Percentiles rank a stretch among this genome's conserved stretches.
Evolutionary conservation across 1,140 invertebrate genomes (phyloP).

Genomic region (Leptinotarsa undecemlineata): DNA sequence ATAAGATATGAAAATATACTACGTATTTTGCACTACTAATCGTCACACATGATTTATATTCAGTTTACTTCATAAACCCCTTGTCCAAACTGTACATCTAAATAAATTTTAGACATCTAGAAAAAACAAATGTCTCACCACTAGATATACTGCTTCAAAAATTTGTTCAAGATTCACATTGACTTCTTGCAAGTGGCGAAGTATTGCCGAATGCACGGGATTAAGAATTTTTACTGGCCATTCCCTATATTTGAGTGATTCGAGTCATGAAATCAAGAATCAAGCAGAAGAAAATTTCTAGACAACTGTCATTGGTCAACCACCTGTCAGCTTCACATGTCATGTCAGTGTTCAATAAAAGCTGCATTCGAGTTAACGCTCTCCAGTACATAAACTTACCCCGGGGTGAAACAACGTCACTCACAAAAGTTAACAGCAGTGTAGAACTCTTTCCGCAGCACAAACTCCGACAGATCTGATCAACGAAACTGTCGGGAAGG

Average conservation of each 20-base stretch:
- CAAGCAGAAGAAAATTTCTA: not conserved
- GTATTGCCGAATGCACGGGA: not conserved
- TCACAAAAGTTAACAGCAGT: no score
- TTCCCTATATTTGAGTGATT: not conserved
- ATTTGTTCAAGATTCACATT: not conserved
- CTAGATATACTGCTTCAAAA: not conserved
- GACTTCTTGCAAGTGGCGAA: not conserved
- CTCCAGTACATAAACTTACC: no score
- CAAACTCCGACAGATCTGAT: no score
- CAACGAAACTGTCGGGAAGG: no score
- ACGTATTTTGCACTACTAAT: not conserved
- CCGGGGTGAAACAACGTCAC: no score
- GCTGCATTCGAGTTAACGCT: no score
- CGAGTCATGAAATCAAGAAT: not conserved
- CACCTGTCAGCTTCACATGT: not conserved
- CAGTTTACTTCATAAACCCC: not conserved
- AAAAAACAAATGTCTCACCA: not conserved
- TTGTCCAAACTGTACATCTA: no score
- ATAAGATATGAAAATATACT: not conserved
- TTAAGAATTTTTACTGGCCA: not conserved
- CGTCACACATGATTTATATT: slow-evolving; percentile 8
- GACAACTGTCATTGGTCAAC: not conserved
- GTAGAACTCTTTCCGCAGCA: no score
- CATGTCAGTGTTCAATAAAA: not conserved
- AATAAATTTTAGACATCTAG: no score